Evolutionary conservation across 1,140 invertebrate genomes (phyloP).

Genomic region (Lucilia cuprina): DNA sequence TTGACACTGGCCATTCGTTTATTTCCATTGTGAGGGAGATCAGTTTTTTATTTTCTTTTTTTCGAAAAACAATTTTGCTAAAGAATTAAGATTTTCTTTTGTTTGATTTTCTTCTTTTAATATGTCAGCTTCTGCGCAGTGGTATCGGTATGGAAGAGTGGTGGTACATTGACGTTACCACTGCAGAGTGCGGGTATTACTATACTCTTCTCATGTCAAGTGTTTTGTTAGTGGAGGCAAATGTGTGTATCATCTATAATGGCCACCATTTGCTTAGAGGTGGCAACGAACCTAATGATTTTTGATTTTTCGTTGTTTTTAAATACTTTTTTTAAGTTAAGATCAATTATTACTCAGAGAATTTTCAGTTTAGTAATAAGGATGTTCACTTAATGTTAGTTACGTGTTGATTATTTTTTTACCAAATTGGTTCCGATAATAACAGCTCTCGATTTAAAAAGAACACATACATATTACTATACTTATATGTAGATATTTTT

Average conservation of each 20-base stretch:
- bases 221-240: background rate
- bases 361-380: background rate
- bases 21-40: constrained; percentile 21
- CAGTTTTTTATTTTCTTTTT: background rate
- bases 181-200: background rate
- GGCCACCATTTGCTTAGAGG: constrained; percentile 6
- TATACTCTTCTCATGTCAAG: constrained; percentile 9
- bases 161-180: constrained; percentile 26
- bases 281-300: constrained; percentile 27
- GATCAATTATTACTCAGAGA: background rate
- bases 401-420: background rate
- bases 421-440: too few relatives aligned
- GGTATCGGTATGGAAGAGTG: background rate
- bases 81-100: background rate
- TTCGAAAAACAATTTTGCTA: background rate
- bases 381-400: background rate
- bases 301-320: background rate
- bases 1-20: constrained; percentile 52
- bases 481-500: too few relatives aligned
- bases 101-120: background rate
- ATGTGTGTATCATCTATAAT: background rate
- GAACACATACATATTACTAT: too few relatives aligned
- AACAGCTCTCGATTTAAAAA: too few relatives aligned
- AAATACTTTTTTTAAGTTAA: background rate
- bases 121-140: constrained; percentile 24